Evolutionary conservation across 2,888 invertebrate species (phyloP), one percentile per base, ranked within the genome.

Genomic region (Rhaphigaster nebulosa): DNA sequence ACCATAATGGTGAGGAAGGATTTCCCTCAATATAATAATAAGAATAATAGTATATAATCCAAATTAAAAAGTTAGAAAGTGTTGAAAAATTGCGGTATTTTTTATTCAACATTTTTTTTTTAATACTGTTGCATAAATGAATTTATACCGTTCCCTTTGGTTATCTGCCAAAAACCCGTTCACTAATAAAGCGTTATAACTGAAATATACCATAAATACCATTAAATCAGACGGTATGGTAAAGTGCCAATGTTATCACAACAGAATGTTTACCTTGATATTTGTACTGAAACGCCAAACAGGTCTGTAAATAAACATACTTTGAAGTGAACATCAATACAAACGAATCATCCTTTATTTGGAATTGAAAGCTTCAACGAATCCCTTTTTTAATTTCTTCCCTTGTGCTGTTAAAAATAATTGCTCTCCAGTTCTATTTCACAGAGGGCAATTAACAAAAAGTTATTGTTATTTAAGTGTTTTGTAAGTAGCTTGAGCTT

Each of bases 401-500:
- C 70, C 70, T 23, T 23, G 34, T 23, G 34, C 38, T 38, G 70
- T 76, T 76, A 76, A 34, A 76, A 76, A 76, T 76, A 76, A 76
- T 23, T 76, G 34, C 20, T 38, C 6, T 6, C 6, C 20, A 15
- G 5, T 76, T 76, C 70, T 23, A 38, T 76, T 34, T 8, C 34
- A 76, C 20, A 38, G 23, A 76, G 23, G 1, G 20, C 70, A 76
- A 76, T 76, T 76, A 76, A 76, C 70, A 20, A 76, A 34, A 76
- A 20, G 34, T 76, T 76, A 76, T 76, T 34, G 34, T 76, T 38
- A 76, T 38, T 76, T 76, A 76, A 76, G 70, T 34, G 70, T 76
- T 20, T 76, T 10, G 1, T 38, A 76, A 76, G 70, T 76, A 76
- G 70, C 5, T 20, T 6, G 38, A 38, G 70, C 38, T 76, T 38